Evolutionary conservation across 2,113 vertebrate species (phyloP), one percentile per base, ranked within the genome.

Genomic region (Ciconia boyciana): DNA sequence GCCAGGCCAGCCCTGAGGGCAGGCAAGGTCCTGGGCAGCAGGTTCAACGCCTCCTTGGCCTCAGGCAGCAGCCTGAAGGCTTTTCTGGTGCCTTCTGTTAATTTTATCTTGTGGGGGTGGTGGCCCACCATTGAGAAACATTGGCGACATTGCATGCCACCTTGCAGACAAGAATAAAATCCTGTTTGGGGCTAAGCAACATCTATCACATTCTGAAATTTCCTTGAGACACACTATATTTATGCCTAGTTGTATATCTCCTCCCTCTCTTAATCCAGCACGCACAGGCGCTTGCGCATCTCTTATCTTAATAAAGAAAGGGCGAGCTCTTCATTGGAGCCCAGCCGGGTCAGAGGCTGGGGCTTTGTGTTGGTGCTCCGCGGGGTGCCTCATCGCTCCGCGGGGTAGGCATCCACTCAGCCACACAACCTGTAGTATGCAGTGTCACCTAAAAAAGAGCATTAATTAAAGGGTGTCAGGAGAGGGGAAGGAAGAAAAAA

Each of bases 381-480:
- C 36, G 0, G 98, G 98, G 97, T 74, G 97, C 95, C 96, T 95
- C n/a, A 70, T 85, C 8, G 15, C 94, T 3, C 31, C 1, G 93
- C 95, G 96, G 96, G 97, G 82, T 82, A 83, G 91, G 93, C 93
- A 91, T 79, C 92, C n/a, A 41, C 48, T 97, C 97, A 97, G 54
- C 81, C 96, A 85, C 77, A 32, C 93, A 97, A 89, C 83, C 93
- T 91, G 90, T 71, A 77, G 95, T 87, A 31, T 17, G 83, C 70
- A 49, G n/a, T 87, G 94, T 94, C 95, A 94, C 94, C 80, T 39
- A 68, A 87, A 95, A 74, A 74, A 68, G 70, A 86, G 61, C 21
- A 17, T 61, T 98, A 98, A 98, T 98, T 97, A 98, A 97, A 97
- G 97, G 96, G 90, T 98, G 97, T 97, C 97, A 97, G 68, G 31